Evolutionary conservation across 2,113 vertebrate genomes (phyloP), one percentile per base, ranked within the genome.

Genomic region (Rhagologus leucostigma): DNA sequence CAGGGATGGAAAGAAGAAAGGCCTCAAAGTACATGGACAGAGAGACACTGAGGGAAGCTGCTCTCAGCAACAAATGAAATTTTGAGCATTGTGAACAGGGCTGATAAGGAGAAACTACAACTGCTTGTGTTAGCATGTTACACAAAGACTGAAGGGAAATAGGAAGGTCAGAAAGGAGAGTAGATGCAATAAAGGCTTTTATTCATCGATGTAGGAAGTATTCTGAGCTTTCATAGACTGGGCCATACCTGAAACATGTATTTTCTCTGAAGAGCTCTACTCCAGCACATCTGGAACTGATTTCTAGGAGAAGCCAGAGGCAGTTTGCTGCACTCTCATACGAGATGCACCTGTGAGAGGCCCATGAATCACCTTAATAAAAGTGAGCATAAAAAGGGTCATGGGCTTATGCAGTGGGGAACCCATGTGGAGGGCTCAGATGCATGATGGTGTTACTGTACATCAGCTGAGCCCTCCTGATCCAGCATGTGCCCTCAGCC

Each of bases 271-370:
- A 93, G 94, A 60, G 41, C 52, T 95, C 68, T 89, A 19, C 50
- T 46, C 53, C 21, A 37, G 32, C 49, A 86, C 94, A 95, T 93
- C 92, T 97, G 97, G 86, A 90, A 84, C 18, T 55, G 62, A 95
- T 97, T 95, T 79, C 41, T 69, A 22, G 69, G 29, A 83, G 83
- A 75, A 92, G 93, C 92, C 74, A 87, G 76, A 73, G 84, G 87
- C 39, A 0, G 22, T 96, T 93, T 94, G 35, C 85, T 90, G 35
- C 53, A 17, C 90, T 94, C 39, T 67, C 87, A 37, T 85, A 88
- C 63, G 50, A 94, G 84, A 91, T 94, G 74, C 94, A 97, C 93
- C 92, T 97, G 93, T 83, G 84, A 94, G 93, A 90, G 87, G 90
- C 87, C 77, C 77, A 81, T 13, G 10, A 52, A 83, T 49, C 87